These are phyloP conservation scores for Hyperoplus lanceolatus DNA, from an alignment of 2,797 vertebrate species.

Conservation along the genomic window DNA sequence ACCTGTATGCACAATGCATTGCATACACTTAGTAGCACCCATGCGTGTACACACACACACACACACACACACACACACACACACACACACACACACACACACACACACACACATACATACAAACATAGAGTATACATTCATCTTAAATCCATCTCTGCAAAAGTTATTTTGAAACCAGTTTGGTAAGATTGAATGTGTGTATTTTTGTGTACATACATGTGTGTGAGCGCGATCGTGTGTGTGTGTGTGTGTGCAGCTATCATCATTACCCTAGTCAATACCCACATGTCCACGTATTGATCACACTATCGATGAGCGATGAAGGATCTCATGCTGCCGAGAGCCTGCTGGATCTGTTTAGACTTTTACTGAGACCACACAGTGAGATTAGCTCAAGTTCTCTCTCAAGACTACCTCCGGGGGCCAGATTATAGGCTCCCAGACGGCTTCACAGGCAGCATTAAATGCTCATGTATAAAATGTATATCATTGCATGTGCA, in stretches of 20 bases:
- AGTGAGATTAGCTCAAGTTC: slow-evolving; percentile 79
- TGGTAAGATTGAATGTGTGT: slow-evolving; percentile 21
- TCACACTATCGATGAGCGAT: slow-evolving; percentile 84
- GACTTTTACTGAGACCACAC: slow-evolving; percentile 85
- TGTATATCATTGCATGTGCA: slow-evolving; percentile 25
- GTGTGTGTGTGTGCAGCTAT: slow-evolving; percentile 77
- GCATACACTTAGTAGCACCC: no score
- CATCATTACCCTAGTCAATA: slow-evolving; percentile 88
- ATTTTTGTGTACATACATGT: not conserved
- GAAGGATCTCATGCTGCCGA: slow-evolving; percentile 82
- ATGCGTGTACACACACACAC: not conserved
- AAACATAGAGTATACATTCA: slow-evolving; percentile 8
- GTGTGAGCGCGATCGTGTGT: slow-evolving; percentile 9
- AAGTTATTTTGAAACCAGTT: slow-evolving; percentile 57
- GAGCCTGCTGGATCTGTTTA: slow-evolving; percentile 83
- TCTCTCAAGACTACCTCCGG: slow-evolving; percentile 76
- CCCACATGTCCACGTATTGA: slow-evolving; percentile 87
- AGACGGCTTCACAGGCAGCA: slow-evolving; percentile 62
- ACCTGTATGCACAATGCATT: slow-evolving; percentile 3
- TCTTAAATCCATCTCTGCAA: slow-evolving; percentile 53
- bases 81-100: not conserved
- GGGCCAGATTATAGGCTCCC: slow-evolving; percentile 77
- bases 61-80: not conserved
- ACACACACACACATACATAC: not conserved
- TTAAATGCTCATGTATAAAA: slow-evolving; percentile 68